phyloP scores from a whole-genome alignment of 2,888 invertebrate genomes.

The Palloptera scutellata region DNA sequence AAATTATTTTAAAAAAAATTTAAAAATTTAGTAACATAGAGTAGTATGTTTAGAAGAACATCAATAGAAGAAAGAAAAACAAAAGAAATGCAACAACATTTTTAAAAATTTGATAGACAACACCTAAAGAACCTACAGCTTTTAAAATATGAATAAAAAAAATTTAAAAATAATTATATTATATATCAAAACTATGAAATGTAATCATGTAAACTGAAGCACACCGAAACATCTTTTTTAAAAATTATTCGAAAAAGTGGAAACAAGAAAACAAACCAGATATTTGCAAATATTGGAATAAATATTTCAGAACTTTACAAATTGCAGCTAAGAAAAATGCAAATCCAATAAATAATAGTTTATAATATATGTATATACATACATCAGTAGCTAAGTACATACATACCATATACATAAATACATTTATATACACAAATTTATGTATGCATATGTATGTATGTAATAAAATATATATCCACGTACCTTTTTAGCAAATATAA shows the following conservation, averaged over 20 bases:
- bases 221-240: slow-evolving; percentile 9
- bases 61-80: too few species aligned
- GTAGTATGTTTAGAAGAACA: too few species aligned
- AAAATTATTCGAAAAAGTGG: not conserved
- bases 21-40: not conserved
- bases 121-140: not conserved
- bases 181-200: slow-evolving; percentile 14
- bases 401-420: slow-evolving; percentile 11
- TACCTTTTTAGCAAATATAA: slow-evolving; percentile 39
- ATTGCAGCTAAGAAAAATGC: not conserved
- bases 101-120: too few species aligned
- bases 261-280: not conserved
- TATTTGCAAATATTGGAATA: not conserved
- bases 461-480: slow-evolving; percentile 40
- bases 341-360: not conserved
- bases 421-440: not conserved
- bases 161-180: slow-evolving; percentile 14
- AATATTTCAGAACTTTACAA: not conserved
- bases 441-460: slow-evolving; percentile 5
- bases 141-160: not conserved
- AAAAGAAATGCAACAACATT: too few species aligned
- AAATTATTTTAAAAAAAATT: not conserved
- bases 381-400: not conserved
- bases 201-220: slow-evolving; percentile 6
- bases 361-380: slow-evolving; percentile 6